Percentiles rank a stretch among this genome's conserved stretches.
These are phyloP conservation scores for Phocides pigmalion DNA, from an alignment of 1,140 invertebrate genomes.

Conservation along the genomic window DNA sequence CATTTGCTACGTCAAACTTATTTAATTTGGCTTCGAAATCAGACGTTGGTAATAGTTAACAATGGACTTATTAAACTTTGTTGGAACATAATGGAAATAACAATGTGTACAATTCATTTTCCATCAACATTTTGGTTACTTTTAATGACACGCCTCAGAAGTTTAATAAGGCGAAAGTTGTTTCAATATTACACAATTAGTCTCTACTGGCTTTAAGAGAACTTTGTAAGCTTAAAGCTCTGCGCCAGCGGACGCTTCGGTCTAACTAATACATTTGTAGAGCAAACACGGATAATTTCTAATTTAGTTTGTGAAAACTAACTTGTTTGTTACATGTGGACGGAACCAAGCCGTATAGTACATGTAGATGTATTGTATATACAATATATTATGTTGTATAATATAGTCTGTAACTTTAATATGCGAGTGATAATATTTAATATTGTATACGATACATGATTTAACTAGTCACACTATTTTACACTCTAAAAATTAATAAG, in stretches of 20 bases:
- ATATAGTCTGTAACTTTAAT: too few species aligned
- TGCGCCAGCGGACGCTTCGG: conserved; percentile 18
- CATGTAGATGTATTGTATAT: too few species aligned
- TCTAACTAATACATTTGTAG: conserved; percentile 29
- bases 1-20: too few species aligned
- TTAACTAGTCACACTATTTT: too few species aligned
- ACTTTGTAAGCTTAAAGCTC: conserved; percentile 26
- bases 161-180: conserved; percentile 11
- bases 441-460: too few species aligned
- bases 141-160: not conserved
- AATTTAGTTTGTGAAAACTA: conserved; percentile 28
- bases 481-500: too few species aligned
- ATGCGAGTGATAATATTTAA: too few species aligned
- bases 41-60: too few species aligned
- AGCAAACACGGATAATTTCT: conserved; percentile 29
- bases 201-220: conserved; percentile 14
- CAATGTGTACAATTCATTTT: not conserved
- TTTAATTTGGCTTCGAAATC: too few species aligned
- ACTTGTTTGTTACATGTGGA: conserved; percentile 26
- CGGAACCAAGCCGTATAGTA: not conserved
- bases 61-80: too few species aligned
- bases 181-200: conserved; percentile 19
- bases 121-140: not conserved
- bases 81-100: too few species aligned
- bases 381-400: too few species aligned